Evolutionary conservation across 2,888 invertebrate genomes (phyloP), one percentile per base, ranked within the genome.

Genomic region (Brachycybe producta): DNA sequence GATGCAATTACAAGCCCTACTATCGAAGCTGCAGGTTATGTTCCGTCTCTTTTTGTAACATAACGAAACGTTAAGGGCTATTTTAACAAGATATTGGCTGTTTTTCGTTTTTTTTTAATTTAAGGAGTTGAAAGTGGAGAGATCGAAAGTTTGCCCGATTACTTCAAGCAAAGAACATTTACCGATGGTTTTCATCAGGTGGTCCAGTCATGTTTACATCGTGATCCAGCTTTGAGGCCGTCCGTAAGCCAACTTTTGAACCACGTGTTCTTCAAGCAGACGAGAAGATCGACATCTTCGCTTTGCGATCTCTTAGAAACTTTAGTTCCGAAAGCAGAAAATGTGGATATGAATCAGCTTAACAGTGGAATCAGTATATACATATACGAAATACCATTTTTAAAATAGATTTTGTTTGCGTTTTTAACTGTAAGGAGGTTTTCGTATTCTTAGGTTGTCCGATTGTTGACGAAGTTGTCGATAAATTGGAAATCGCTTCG

Each of bases 181-280:
- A 76, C 80, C 2, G 79, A 81, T 57, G 70, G 76, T 58, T 82
- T 88, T 66, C 88, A 90, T 65, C 77, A 81, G 57, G 73, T 88
- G 60, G 76, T 80, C 47, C 82, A 82, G 57, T 65, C 78, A 54
- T 80, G 84, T 61, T 67, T 85, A 58, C 77, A 79, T 60, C 74
- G 76, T 54, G 79, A 80, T 54, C 77, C 82, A 0, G 69, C 70
- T n/a, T 73, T 75, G 62, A 61, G 62, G 44, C 84, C 85, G 42
- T 72, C 77, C 5, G 78, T 82, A 2, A 68, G 71, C 0, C 80
- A 84, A 61, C 68, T 87, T 42, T 66, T 84, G 53, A 73, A 70
- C 45, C 84, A 88, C 65, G 70, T 76, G 54, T 79, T 85, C 72
- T 82, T 88, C 64, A 86, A 84, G 65, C 80, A 81, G 61, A 73